These are phyloP conservation scores for Thumatha senex DNA, from an alignment of 2,888 invertebrate genomes.

Conservation along the genomic window DNA sequence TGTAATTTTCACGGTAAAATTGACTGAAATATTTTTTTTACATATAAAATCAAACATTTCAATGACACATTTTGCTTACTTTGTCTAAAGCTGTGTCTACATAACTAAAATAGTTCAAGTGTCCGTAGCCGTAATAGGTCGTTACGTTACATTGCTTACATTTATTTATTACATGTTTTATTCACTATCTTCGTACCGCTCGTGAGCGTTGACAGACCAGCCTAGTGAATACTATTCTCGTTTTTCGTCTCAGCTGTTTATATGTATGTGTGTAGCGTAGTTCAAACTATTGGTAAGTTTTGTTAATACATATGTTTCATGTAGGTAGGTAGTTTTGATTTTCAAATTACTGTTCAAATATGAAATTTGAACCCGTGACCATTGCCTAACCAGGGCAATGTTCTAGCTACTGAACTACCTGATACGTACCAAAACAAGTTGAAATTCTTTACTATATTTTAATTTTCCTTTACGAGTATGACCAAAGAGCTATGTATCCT, in stretches of 20 bases:
- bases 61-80: not conserved
- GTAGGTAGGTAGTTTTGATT: not conserved
- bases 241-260: slow-evolving; percentile 16
- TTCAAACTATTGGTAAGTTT: not conserved
- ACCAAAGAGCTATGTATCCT: no score
- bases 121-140: slow-evolving; percentile 50
- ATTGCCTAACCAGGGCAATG: no score
- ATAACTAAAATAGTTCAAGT: slow-evolving; percentile 11
- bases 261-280: not conserved
- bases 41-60: no score
- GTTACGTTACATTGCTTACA: slow-evolving; percentile 58
- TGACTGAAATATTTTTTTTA: no score
- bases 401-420: no score
- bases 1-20: no score
- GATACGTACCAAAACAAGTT: no score
- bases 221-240: slow-evolving; percentile 13
- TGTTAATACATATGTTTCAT: not conserved
- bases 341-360: not conserved
- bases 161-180: slow-evolving; percentile 80
- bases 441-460: no score
- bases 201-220: slow-evolving; percentile 45
- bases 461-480: no score
- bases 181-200: slow-evolving; percentile 54
- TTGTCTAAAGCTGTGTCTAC: not conserved
- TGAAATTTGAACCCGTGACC: no score